Evolutionary conservation across 2,797 vertebrate species (phyloP).

Genomic region (Rhadinocentrus ornatus): DNA sequence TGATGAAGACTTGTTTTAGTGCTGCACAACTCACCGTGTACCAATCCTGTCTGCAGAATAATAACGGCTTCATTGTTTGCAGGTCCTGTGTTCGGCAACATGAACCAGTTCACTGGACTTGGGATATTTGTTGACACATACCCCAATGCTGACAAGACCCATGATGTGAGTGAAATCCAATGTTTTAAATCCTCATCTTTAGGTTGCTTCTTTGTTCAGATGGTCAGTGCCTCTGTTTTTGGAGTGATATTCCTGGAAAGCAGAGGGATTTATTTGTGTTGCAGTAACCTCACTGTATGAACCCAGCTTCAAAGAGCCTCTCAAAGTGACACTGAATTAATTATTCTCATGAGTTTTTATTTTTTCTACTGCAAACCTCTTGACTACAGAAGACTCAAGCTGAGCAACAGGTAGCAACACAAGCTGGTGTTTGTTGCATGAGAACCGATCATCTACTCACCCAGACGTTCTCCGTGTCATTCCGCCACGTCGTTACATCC

Average conservation of each 20-base stretch:
- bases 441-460: conserved; percentile 9
- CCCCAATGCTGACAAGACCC: conserved; percentile 91
- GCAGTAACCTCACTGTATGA: too few species aligned
- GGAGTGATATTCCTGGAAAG: neutral
- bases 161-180: conserved; percentile 85
- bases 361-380: conserved; percentile 17
- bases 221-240: neutral
- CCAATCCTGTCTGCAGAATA: neutral
- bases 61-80: conserved; percentile 2
- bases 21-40: neutral
- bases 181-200: neutral
- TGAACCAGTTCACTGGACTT: conserved; percentile 91
- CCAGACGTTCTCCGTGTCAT: neutral
- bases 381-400: conserved; percentile 43
- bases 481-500: too few species aligned
- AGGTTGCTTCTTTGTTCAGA: neutral
- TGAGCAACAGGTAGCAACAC: conserved; percentile 35
- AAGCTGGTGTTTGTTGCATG: neutral
- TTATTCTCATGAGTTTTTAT: too few species aligned
- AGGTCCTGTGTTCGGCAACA: conserved; percentile 96
- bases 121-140: conserved; percentile 96
- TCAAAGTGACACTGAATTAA: too few species aligned
- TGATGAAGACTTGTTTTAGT: neutral
- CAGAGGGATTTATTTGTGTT: neutral
- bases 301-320: too few species aligned